Evolutionary conservation across 2,113 vertebrate species (phyloP), one percentile per base, ranked within the genome.

Genomic region (Grammomys surdaster): DNA sequence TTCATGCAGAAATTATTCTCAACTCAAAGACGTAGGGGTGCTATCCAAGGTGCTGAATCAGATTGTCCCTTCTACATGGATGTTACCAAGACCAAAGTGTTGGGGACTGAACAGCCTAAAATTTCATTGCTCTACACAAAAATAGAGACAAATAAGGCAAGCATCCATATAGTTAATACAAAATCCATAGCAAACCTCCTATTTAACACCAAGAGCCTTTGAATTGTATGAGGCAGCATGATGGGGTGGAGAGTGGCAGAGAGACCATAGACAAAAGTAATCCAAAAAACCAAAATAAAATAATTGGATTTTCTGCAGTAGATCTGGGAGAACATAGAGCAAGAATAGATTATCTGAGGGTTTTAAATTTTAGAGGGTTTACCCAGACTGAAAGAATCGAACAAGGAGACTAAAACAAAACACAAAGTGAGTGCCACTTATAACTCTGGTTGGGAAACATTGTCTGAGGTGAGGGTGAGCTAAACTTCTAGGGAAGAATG

Each of bases 1-100:
- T 97, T 95, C 48, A 70, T 67, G 90, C 89, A 96, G 88, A 98
- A 97, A 97, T 40, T 24, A 88, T 16, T 97, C 96, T 0, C 90
- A 54, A 11, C 6, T 87, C 96, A 94, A 87, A 56, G n/a, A 82
- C 58, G 7, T 48, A 43, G 72, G 36, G 72, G 70, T 90, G 89
- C 65, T 95, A 36, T 40, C 0, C 48, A 77, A 63, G 93, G 46
- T 90, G 36, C 48, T 93, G 70, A 94, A 88, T 65, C 40, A 0
- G 0, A 13, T 0, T 76, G 89, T 88, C 58, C 89, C 54, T 77
- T 72, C 70, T 95, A 78, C 65, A 51, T 36, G 26, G 7, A 46
- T 20, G 24, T 36, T 46, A 75, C 56, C 65, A 65, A 65, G 20
- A 48, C 14, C 56, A 88, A 84, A 67, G 24, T 3, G 13, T 46